Percentiles rank a stretch among this genome's conserved stretches.
Evolutionary conservation across 1,140 invertebrate species (phyloP).

Genomic region (Ectropis grisescens): DNA sequence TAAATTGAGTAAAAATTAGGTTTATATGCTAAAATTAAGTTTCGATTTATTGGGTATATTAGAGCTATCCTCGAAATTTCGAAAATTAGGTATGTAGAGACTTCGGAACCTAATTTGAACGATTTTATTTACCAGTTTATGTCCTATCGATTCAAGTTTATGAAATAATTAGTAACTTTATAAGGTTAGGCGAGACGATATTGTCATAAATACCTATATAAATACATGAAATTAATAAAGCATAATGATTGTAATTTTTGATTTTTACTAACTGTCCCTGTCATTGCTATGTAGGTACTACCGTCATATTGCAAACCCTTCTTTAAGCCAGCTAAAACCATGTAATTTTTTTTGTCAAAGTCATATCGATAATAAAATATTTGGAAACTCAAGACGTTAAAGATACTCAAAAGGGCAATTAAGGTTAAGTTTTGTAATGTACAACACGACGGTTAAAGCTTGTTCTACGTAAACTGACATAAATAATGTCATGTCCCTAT

Average conservation of each 20-base stretch:
- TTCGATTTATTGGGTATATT: constrained; percentile 37
- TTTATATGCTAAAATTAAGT: constrained; percentile 56
- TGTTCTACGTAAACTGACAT: too few relatives aligned
- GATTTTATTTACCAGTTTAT: constrained; percentile 70
- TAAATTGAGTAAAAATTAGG: constrained; percentile 39
- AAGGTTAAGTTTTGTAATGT: too few relatives aligned
- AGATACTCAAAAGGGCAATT: too few relatives aligned
- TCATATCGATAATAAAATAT: too few relatives aligned
- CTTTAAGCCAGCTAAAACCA: too few relatives aligned
- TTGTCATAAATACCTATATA: constrained; percentile 71
- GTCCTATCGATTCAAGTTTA: constrained; percentile 71
- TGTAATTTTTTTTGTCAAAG: too few relatives aligned
- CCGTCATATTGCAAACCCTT: too few relatives aligned
- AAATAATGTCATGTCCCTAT: too few relatives aligned
- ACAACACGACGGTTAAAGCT: too few relatives aligned
- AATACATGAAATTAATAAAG: constrained; percentile 72
- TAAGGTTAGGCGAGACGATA: constrained; percentile 72
- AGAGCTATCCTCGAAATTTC: constrained; percentile 43
- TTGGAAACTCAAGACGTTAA: too few relatives aligned
- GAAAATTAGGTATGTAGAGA: constrained; percentile 42
- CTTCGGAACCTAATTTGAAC: constrained; percentile 41
- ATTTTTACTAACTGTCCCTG: too few relatives aligned
- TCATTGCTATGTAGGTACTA: too few relatives aligned
- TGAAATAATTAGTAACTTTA: constrained; percentile 70
- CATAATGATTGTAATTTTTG: constrained; percentile 65